Evolutionary conservation across 2,113 vertebrate genomes (phyloP).

Genomic region (Pangasianodon hypophthalmus): DNA sequence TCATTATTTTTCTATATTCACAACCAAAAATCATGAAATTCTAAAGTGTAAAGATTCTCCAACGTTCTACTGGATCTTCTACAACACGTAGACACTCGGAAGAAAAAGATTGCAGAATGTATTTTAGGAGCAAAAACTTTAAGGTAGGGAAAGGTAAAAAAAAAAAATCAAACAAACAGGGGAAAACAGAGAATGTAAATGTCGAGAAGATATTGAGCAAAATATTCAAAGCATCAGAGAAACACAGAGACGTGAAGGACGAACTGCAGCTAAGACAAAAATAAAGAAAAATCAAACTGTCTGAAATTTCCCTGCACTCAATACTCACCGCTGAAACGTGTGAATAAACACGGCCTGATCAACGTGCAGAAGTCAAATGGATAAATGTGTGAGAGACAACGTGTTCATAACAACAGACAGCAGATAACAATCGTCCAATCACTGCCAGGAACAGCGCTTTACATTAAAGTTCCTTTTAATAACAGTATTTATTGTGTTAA

Average conservation of each 20-base stretch:
- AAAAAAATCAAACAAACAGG: not conserved
- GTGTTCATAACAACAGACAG: not conserved
- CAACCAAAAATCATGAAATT: not conserved
- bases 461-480: not conserved
- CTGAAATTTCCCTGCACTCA: not conserved
- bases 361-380: not conserved
- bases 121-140: not conserved
- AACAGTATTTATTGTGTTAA: not conserved
- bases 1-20: not conserved
- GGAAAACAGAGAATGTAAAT: not conserved
- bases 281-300: not conserved
- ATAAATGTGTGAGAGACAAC: not conserved
- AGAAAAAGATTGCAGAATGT: not conserved
- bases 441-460: not conserved
- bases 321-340: not conserved
- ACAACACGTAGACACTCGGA: not conserved
- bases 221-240: not conserved
- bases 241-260: not conserved
- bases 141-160: not conserved
- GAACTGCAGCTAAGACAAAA: not conserved
- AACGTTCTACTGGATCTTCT: not conserved
- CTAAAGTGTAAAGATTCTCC: not conserved
- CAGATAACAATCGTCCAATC: not conserved
- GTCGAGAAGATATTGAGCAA: not conserved
- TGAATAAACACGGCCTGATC: not conserved